Evolutionary conservation across 2,888 invertebrate genomes (phyloP).

Genomic region (Pristionchus maxplancki): DNA sequence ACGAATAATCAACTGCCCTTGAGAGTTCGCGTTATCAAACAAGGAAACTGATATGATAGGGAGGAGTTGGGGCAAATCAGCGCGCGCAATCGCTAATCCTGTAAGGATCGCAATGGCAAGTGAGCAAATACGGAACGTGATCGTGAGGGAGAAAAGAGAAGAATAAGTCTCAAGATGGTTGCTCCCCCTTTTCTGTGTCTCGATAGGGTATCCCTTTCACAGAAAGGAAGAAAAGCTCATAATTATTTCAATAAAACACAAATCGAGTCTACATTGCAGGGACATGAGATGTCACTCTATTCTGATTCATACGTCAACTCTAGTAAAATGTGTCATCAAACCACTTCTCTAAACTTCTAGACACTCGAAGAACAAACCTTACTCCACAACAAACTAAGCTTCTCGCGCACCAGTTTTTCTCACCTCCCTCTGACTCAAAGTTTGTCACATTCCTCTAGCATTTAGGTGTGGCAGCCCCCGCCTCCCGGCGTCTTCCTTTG

Average conservation of each 20-base stretch:
- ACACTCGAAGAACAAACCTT: too few relatives aligned
- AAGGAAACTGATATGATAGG: conserved; percentile 34
- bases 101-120: not conserved
- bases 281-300: not conserved
- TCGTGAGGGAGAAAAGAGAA: not conserved
- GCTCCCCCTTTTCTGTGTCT: not conserved
- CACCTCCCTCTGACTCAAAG: conserved; percentile 9
- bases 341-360: not conserved
- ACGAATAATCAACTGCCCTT: not conserved
- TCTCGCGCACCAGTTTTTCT: conserved; percentile 17
- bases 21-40: not conserved
- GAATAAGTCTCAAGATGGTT: conserved; percentile 40
- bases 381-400: conserved; percentile 28
- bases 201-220: not conserved
- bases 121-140: conserved; percentile 36
- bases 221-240: conserved; percentile 1
- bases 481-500: not conserved
- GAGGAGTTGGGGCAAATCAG: not conserved
- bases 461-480: conserved; percentile 17
- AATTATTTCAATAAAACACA: too few relatives aligned
- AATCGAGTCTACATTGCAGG: too few relatives aligned
- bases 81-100: conserved; percentile 1
- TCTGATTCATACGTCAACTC: not conserved
- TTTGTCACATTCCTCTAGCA: conserved; percentile 19
- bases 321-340: not conserved